Evolutionary conservation across 2,113 vertebrate genomes (phyloP).

Genomic region (Oryzias javanicus): DNA sequence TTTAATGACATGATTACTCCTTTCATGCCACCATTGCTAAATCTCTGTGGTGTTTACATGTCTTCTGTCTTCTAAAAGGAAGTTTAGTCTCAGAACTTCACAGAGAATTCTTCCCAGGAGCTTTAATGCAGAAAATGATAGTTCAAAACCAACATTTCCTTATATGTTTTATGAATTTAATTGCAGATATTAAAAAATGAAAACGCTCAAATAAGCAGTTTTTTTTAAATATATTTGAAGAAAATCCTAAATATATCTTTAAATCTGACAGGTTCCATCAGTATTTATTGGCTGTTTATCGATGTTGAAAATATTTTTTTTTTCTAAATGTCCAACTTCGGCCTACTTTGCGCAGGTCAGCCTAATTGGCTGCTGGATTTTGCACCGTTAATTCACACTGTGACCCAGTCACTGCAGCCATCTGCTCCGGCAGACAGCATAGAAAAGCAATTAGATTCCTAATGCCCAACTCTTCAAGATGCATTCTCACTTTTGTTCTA

Average conservation of each 20-base stretch:
- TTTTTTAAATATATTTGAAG: background rate
- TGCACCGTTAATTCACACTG: constrained; percentile 61
- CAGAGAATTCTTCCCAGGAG: constrained; percentile 31
- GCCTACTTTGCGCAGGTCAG: constrained; percentile 37
- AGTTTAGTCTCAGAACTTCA: constrained; percentile 29
- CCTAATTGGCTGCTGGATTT: constrained; percentile 61
- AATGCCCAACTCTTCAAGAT: constrained; percentile 49
- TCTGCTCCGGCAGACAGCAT: constrained; percentile 59
- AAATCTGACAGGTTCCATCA: background rate
- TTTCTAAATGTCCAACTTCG: constrained; percentile 37
- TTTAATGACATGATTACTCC: too few relatives aligned
- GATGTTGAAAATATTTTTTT: constrained; percentile 4
- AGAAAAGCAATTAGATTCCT: constrained; percentile 57
- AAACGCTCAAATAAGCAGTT: constrained; percentile 6
- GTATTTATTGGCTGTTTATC: constrained; percentile 31
- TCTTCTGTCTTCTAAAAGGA: constrained; percentile 9
- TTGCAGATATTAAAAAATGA: constrained; percentile 42
- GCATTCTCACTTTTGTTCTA: constrained; percentile 48
- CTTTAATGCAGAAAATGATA: constrained; percentile 38
- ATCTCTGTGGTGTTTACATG: too few relatives aligned
- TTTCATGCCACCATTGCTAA: too few relatives aligned
- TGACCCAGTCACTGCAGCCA: constrained; percentile 58
- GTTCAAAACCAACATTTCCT: constrained; percentile 57
- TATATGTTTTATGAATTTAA: constrained; percentile 54
- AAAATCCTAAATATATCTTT: constrained; percentile 8